These are phyloP conservation scores for Maccullochella peelii DNA, from an alignment of 2,113 vertebrate species.

Conservation along the genomic window DNA sequence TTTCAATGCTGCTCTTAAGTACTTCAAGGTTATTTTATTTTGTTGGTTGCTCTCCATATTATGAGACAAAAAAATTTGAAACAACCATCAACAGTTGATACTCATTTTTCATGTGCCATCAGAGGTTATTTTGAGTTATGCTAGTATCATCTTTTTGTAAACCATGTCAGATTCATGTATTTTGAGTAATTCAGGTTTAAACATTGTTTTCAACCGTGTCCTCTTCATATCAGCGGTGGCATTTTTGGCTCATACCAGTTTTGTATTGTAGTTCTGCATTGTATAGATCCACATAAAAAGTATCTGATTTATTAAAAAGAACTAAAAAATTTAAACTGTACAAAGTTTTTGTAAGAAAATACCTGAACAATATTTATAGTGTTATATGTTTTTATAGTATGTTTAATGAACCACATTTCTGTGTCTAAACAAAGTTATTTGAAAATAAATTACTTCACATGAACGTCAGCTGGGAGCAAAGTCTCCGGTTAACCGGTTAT, in stretches of 20 bases:
- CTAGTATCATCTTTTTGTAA: constrained; percentile 54
- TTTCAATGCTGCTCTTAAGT: constrained; percentile 69
- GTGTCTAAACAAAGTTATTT: constrained; percentile 77
- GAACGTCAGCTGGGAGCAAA: constrained; percentile 75
- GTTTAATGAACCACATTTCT: constrained; percentile 80
- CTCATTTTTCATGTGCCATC: constrained; percentile 59
- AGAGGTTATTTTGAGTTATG: constrained; percentile 58
- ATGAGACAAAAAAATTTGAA: constrained; percentile 46
- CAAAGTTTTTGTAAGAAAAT: constrained; percentile 81
- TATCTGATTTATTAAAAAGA: constrained; percentile 77
- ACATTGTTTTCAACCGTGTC: constrained; percentile 48
- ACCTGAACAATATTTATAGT: constrained; percentile 83
- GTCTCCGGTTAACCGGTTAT: constrained; percentile 60
- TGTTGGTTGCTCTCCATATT: constrained; percentile 48
- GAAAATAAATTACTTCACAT: constrained; percentile 72
- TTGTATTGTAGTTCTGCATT: constrained; percentile 76
- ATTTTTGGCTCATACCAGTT: constrained; percentile 74
- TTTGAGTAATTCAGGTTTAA: constrained; percentile 45
- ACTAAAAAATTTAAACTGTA: constrained; percentile 76
- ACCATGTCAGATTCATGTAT: constrained; percentile 32
- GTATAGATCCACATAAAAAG: constrained; percentile 72
- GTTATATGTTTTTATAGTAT: constrained; percentile 81
- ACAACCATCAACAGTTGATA: constrained; percentile 35
- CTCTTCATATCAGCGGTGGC: constrained; percentile 49
- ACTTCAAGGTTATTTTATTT: constrained; percentile 50